Evolutionary conservation across 2,888 invertebrate species (phyloP), one percentile per base, ranked within the genome.

Genomic region (Euzetes globulus): DNA sequence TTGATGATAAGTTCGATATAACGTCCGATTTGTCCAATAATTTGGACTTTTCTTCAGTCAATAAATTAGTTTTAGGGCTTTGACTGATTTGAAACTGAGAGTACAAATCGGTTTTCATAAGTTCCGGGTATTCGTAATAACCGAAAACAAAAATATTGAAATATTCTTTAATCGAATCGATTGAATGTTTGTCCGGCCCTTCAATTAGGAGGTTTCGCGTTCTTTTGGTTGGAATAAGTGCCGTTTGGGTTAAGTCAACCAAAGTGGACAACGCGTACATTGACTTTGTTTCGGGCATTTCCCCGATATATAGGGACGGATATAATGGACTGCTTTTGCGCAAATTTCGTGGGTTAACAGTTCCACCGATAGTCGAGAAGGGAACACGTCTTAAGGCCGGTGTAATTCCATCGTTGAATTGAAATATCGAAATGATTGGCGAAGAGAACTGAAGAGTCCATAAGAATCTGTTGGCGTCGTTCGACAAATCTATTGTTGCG

Each of bases 381-480:
- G 81, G 81, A 80, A 83, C 77, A 55, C 81, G 76, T 22, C 72
- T 71, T 17, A 76, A 25, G 22, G 58, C 68, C 22, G 76, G 75
- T 72, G 80, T 80, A 13, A 82, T 79, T 1, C 82, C 84, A 52
- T 85, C 85, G 27, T 76, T 47, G 74, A 85, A 79, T 0, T 81
- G 80, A 82, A 95, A 98, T 77, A 93, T 88, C 0, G 92, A 94
- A 70, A 97, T 91, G 0, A 97, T 90, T 0, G 97, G 96, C 58
- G 94, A 93, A 73, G 88, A 89, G 52, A 94, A 87, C 82, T 95
- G 90, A 70, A 88, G 87, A 77, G 92, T 89, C 97, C 97, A 98
- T 27, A 92, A 83, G 71, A 93, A 85, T 77, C 88, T n/a, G 52
- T 68, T 63, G n/a, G 41, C 37, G 17, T 83, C 93, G n/a, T 88